Base-by-base conservation (phyloP, 2,113 vertebrate genomes). In the Redunca redunca region DNA sequence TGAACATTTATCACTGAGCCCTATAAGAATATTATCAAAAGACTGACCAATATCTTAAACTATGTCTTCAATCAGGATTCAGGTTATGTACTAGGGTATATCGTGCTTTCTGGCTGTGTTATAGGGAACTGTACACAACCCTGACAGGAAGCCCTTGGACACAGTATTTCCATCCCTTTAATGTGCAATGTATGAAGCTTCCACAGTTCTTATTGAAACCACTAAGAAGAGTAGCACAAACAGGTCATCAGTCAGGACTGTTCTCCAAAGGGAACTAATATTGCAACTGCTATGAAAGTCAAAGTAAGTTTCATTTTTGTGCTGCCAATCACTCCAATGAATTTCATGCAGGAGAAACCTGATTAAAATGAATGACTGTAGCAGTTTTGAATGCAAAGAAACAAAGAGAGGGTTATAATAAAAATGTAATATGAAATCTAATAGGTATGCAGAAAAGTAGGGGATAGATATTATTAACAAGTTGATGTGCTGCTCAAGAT, bases 251-350 rank as follows among this genome's bases (percentile, higher is more conserved):
- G 11, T 43, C 94, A 48, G 12, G 43, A 11, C 36, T 94, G 8
- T 89, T 95, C 86, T 90, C 52, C 8, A 91, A 57, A 95, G 25
- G 53, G 25, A 7, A 95, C 48, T 87, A 48, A 90, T 81, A 71
- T 64, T 53, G 52, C 1, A 83, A 62, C 2, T 85, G 33, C 28
- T 93, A 7, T 52, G 19, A 94, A 17, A 67, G 12, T 53, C 91
- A 97, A 95, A 26, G 36, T 62, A 80, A 89, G 7, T 93, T 91
- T 26, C 30, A 93, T 91, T 88, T 94, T 92, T 77, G 25, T 55
- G 23, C 1, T 40, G 5, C 15, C 81, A 60, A n/a, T 64, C 89
- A 87, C 26, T 80, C 62, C 26, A 83, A 16, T 84, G 30, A 92
- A 91, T 43, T 84, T 10, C 83, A 80, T 82, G 13, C 7, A 57